phyloP scores from a whole-genome alignment of 2,888 invertebrate species.

The Dorcus hopei region DNA sequence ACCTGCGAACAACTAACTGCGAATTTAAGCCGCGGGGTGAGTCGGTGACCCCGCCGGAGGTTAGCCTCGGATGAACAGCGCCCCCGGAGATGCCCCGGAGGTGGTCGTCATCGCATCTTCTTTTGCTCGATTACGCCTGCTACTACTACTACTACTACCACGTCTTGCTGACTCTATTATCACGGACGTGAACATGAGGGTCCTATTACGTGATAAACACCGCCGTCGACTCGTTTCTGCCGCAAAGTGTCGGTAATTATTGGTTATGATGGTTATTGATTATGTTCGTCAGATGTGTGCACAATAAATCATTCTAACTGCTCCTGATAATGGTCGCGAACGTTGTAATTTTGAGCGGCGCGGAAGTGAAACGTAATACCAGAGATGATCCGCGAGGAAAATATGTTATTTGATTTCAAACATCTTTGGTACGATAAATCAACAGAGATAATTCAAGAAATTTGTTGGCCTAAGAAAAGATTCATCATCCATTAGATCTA shows the following conservation, averaged over 20 bases:
- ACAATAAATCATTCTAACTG: neutral
- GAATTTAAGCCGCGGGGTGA: constrained; percentile 23
- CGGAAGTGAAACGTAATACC: neutral
- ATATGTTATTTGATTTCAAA: neutral
- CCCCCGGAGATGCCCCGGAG: constrained; percentile 18
- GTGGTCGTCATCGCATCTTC: constrained; percentile 17
- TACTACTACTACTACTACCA: neutral
- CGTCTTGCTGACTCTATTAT: neutral
- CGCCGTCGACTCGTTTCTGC: neutral
- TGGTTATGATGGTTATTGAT: neutral
- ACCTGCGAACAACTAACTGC: constrained; percentile 22
- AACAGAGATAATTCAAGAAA: no score
- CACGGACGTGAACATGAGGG: neutral
- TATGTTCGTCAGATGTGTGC: neutral
- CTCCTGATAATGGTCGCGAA: neutral
- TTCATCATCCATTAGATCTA: no score
- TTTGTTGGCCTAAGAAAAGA: no score
- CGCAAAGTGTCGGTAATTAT: neutral
- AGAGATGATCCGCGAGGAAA: neutral
- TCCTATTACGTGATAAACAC: neutral
- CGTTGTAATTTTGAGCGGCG: neutral
- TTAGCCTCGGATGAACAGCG: constrained; percentile 16
- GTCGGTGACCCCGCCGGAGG: constrained; percentile 27
- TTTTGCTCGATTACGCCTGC: constrained; percentile 12
- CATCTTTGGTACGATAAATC: neutral